Base-by-base conservation (phyloP, 2,797 vertebrate species). In the Limosa lapponica region DNA sequence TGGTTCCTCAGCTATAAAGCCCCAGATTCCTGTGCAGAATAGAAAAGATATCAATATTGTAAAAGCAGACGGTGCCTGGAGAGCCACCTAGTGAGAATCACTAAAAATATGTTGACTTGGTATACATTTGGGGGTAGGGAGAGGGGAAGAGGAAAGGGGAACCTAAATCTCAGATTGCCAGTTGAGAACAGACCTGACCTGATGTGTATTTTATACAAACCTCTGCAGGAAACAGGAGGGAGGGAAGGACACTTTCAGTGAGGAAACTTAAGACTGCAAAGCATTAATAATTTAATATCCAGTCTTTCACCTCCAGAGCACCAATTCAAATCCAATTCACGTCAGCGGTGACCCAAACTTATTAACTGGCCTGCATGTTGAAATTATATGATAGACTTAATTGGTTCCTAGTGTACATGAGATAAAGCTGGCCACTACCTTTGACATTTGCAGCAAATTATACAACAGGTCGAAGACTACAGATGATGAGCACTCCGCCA, bases 261-360 rank as follows among this genome's bases (percentile, higher is more conserved):
- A 78, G 43, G 27, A 57, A 91, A 87, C 22, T 5, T 57, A 61
- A 78, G 57, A 55, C 64, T 57, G 65, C 30, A 80, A 89, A 87
- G 39, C 28, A 77, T 39, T 87, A 46, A 87, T 78, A 89, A 89
- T 89, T 67, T 57, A 78, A 81, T 51, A 91, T 36, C 37, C 64
- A 73, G 69, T 46, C 71, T 57, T 91, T 67, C 65, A 91, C 17
- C 41, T 82, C 44, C 46, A 71, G 52, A 80, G 80, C 81, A 89
- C 16, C 65, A 82, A 55, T 90, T 90, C 86, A 74, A 87, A 94
- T 70, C 64, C 14, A 25, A 44, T 71, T 72, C 51, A 89, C 4
- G 3, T 62, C 66, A 93, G 19, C 1, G 0, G 43, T 62, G 88
- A 87, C 67, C 64, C 81, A 77, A 80, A 85, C n/a, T 82, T 82